Evolutionary conservation across 2,888 invertebrate genomes (phyloP), one percentile per base, ranked within the genome.

Genomic region (Atethmia centrago): DNA sequence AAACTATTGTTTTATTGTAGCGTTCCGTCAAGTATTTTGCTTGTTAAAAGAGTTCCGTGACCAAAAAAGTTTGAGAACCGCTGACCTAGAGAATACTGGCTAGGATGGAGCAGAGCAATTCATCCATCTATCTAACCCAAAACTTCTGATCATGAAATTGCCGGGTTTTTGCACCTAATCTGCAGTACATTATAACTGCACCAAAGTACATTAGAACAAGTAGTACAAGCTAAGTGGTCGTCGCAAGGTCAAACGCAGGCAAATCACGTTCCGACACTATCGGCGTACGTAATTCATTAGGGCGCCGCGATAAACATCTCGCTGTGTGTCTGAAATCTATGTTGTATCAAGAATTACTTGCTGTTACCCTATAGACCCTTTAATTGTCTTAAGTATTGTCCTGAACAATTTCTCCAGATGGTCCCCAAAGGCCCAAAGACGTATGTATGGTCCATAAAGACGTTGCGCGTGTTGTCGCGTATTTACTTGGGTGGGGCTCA

Each of bases 241-340:
- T 61, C 55, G 51, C 85, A 86, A 84, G 80, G 87, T 84, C 73
- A 76, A 40, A 25, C 67, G 63, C 75, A 55, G 58, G 47, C 76
- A 67, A 84, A 82, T 80, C 82, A 82, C 85, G 87, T 72, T 84
- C 77, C 75, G 65, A 42, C 70, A 61, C 74, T 82, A 84, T 77
- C 75, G 84, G 79, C 81, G 68, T 69, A 71, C 71, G 80, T 82
- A 85, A 82, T 84, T 82, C 80, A 86, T 86, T 74, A 82, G 84
- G 53, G 64, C 62, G 74, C 55, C 47, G 62, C 76, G 80, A 84
- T 85, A 86, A 86, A 76, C 71, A 71, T 64, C 45, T 73, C 79
- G 28, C 36, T 55, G n/a, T 51, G 47, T 62, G 59, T 68, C 70
- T 67, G 42, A 4, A 58, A 78, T 71, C 49, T 59, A 56, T 68